Base-by-base conservation (phyloP, 1,140 invertebrate genomes). In the Vanessa tameamea region DNA sequence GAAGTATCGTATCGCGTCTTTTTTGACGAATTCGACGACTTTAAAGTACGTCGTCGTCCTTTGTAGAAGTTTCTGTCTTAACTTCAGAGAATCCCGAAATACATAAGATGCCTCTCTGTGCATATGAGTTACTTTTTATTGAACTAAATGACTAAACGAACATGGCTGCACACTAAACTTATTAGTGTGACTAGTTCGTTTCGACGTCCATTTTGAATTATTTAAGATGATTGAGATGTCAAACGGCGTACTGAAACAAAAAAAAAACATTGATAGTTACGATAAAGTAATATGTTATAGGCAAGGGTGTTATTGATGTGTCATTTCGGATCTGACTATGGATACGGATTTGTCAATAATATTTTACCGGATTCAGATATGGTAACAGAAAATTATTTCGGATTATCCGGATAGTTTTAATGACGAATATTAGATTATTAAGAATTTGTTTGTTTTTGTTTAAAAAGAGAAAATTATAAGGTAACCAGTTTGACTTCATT, bases 1-100 rank as follows among this genome's bases (percentile, higher is more conserved):
- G 66, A 87, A 90, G 76, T 88, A 92, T 75, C 91, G 91, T 76
- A 92, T 92, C 1, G 91, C 91, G 90, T 92, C 91, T 72, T 92
- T 92, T 73, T 92, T 92, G 0, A 92, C 88, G 78, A 92, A 92
- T 69, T 92, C 89, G 47, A 89, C 85, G 16, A 88, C 90, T 85
- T 92, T 88, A 76, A 91, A 90, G 59, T 92, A 92, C 15, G 87
- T 91, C 37, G 85, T 90, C 0, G 84, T 86, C 68, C 89, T 78
- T 73, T 89, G 84, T 43, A 92, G 67, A 37, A 92, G 76, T 78
- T 92, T 92, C 75, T 90, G 87, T 3, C 89, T 82, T 79, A 92
- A 78, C 86, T 89, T 91, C 68, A 91, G 73, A 37, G 91, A 88
- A 87, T 92, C 91, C 79, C 85, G 86, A 79, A 92, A 89, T 47